Base-by-base conservation (phyloP, 2,797 vertebrate species). In the Poliocrania exsul region DNA sequence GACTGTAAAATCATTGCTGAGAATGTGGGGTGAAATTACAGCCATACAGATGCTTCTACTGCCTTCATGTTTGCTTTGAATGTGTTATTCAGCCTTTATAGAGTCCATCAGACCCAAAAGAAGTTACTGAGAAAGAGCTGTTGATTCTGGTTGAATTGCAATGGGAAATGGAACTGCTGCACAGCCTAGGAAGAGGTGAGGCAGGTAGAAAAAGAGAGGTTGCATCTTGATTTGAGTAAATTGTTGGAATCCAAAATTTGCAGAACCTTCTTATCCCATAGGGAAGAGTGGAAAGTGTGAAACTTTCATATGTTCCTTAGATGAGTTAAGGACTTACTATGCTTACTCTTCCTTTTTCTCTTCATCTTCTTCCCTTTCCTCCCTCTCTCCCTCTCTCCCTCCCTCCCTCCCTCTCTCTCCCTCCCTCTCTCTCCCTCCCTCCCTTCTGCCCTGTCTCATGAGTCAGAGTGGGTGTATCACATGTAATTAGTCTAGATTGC, bases 381-480 rank as follows among this genome's bases (percentile, higher is more conserved):
- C 58, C 9, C 19, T 93, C 47, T 31, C 25, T 77, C 67, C 40
- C 71, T 93, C 69, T 60, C 29, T 40, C 51, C 10, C 20, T 93
- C 46, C n/a, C 28, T 78, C 69, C 40, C 69, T 93, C 60, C 31
- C 38, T 38, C 38, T 38, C 38, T 72, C 24, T 78, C 90, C 62
- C 31, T 40, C 58, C 10, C 17, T 93, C 71, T 92, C 69, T 57
- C 29, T 40, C 47, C 9, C 20, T 93, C 46, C n/a, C 28, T 78
- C 71, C 40, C 69, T 93, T 58, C 40, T 85, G 69, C 74, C 77
- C 95, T 91, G 28, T 95, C 46, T 3, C 80, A 64, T 97, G 97
- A 98, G 90, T 98, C 97, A 96, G 95, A 95, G 92, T 92, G 96
- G 96, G 96, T 97, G 97, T 97, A 97, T 97, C 97, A 94, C 91